Evolutionary conservation across 1,140 invertebrate genomes (phyloP), one percentile per base, ranked within the genome.

Genomic region (Penaeus japonicus): DNA sequence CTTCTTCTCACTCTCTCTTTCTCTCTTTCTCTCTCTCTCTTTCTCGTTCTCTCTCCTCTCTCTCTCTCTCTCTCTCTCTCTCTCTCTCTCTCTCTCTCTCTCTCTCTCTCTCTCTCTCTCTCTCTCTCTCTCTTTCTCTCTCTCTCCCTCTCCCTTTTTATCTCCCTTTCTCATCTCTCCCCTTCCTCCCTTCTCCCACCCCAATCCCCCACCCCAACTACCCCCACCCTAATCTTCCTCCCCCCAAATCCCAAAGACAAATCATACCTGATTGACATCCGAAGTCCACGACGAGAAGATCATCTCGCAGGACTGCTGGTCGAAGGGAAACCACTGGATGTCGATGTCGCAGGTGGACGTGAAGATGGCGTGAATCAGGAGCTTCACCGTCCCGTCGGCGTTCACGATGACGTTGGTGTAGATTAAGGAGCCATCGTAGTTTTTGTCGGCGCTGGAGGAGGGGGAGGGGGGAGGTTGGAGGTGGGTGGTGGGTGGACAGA

Each of bases 321-420:
- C 90, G 54, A 90, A 91, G 77, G 90, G 90, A 55, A 89, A 91
- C 88, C 90, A 91, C 78, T 89, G 85, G 75, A 91, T 89, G 75
- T 89, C 90, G 7, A 91, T 84, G 20, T 86, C 65, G 54, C 89
- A 91, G 20, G 78, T 85, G n/a, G 90, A 91, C 47, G 88, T 88
- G 75, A 91, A 89, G 70, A 90, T 80, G 73, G 82, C 89, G 84
- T 91, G 90, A 27, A 82, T 75, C 70, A 89, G 47, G 24, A 90
- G 30, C 47, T 70, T 89, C 32, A 83, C 65, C 1, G 81, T 62
- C 22, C 90, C 90, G 10, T 59, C 62, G 70, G 78, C n/a, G 35
- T 79, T 47, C 4, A 91, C 82, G 22, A 91, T 87, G 22, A 89
- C 82, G 83, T 90, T 90, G 30, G 90, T 91, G 55, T 80, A 59